These are phyloP conservation scores for Helarctos malayanus DNA, from an alignment of 2,797 vertebrate species.

Conservation along the genomic window DNA sequence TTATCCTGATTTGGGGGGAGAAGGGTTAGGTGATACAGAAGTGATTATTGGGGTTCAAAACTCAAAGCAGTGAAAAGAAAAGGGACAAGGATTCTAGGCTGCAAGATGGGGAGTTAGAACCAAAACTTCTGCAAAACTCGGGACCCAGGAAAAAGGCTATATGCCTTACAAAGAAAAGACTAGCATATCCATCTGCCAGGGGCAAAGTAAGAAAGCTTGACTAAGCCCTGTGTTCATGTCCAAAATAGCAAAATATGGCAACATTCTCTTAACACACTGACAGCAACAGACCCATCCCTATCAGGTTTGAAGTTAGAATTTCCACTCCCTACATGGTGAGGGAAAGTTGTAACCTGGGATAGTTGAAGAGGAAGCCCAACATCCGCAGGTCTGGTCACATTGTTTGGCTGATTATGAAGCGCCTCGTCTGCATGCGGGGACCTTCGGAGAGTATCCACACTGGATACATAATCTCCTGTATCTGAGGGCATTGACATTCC, in stretches of 20 bases:
- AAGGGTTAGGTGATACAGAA: not conserved
- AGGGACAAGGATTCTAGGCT: not conserved
- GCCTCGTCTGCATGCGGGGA: not conserved
- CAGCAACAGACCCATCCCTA: not conserved
- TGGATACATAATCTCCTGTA: not conserved
- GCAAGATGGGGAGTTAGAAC: accelerated
- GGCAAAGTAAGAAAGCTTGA: not conserved
- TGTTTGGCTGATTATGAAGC: not conserved
- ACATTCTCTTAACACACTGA: not conserved
- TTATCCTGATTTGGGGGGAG: accelerated
- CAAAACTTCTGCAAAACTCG: not conserved
- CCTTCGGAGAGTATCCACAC: not conserved
- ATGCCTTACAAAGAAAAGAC: not conserved
- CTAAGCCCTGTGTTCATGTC: not conserved
- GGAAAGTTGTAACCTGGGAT: not conserved
- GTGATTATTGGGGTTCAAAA: not conserved
- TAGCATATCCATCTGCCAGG: not conserved
- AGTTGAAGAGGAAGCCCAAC: not conserved
- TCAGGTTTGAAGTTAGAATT: not conserved
- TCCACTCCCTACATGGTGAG: not conserved
- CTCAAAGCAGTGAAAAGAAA: not conserved
- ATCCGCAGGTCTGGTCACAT: not conserved
- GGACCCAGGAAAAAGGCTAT: not conserved
- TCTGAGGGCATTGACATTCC: not conserved
- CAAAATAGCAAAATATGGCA: not conserved